phyloP scores from a whole-genome alignment of 2,888 invertebrate genomes.

The Tachystola acroxantha region DNA sequence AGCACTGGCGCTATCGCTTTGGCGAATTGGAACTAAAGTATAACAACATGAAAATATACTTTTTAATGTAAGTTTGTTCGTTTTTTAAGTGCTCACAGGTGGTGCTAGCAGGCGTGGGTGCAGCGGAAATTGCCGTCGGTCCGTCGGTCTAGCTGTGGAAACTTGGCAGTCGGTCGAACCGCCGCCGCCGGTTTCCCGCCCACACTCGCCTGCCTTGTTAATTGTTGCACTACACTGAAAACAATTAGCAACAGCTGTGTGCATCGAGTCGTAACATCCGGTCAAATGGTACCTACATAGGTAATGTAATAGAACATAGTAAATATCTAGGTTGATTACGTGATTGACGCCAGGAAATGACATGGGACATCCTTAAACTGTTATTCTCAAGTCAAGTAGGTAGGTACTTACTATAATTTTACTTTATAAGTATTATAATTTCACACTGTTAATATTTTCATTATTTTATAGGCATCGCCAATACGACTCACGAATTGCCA shows the following conservation, averaged over 20 bases:
- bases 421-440: too few relatives aligned
- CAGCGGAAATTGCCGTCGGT: constrained; percentile 59
- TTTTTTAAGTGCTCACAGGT: constrained; percentile 52
- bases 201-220: constrained; percentile 38
- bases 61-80: constrained; percentile 20
- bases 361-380: too few relatives aligned
- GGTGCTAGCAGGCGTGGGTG: constrained; percentile 47
- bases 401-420: too few relatives aligned
- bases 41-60: constrained; percentile 21
- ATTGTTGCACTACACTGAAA: constrained; percentile 52
- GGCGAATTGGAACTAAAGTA: constrained; percentile 19
- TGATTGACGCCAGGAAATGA: too few relatives aligned
- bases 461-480: too few relatives aligned
- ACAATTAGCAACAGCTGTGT: constrained; percentile 49
- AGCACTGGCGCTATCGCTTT: too few relatives aligned
- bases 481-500: too few relatives aligned
- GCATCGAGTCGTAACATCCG: constrained; percentile 13
- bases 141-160: constrained; percentile 21
- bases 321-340: too few relatives aligned
- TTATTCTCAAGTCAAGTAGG: too few relatives aligned
- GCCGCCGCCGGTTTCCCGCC: constrained; percentile 21
- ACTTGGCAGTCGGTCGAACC: constrained; percentile 26
- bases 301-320: too few relatives aligned
- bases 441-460: too few relatives aligned
- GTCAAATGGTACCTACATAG: too few relatives aligned